These are phyloP conservation scores for Antechinus flavipes DNA, from an alignment of 2,113 vertebrate genomes.

Conservation along the genomic window DNA sequence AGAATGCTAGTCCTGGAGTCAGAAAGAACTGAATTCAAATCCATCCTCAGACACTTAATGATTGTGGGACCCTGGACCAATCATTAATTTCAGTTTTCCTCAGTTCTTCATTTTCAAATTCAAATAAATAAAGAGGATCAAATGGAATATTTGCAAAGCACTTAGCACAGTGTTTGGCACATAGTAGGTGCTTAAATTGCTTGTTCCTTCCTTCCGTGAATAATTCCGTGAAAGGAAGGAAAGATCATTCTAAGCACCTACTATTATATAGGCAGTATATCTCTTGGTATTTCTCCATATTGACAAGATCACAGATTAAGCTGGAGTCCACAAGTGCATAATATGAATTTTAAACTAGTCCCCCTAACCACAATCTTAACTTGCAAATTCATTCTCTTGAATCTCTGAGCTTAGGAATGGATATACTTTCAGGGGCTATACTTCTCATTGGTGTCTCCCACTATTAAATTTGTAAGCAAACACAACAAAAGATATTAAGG, in stretches of 20 bases:
- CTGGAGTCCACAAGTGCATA: not conserved
- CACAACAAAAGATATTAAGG: slow-evolving; percentile 3
- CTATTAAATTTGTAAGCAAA: not conserved
- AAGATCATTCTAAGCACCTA: not conserved
- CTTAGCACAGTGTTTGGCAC: not conserved
- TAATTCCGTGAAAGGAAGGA: not conserved
- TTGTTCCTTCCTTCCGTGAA: not conserved
- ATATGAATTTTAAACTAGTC: slow-evolving; percentile 20
- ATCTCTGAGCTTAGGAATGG: not conserved
- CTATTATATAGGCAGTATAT: not conserved
- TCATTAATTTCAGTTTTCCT: not conserved
- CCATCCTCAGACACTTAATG: not conserved
- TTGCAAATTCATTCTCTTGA: not conserved
- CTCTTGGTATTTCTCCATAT: not conserved
- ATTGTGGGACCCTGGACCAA: not conserved
- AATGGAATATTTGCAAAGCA: not conserved
- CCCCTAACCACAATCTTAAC: slow-evolving; percentile 3
- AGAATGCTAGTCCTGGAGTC: not conserved
- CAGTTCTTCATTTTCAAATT: not conserved
- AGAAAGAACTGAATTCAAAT: not conserved
- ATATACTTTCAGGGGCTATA: not conserved
- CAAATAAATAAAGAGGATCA: not conserved
- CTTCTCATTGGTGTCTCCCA: not conserved
- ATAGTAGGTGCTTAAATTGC: not conserved
- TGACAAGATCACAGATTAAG: not conserved